These are phyloP conservation scores for Drosophila baimaii DNA, from an alignment of 1,140 invertebrate genomes.

Conservation along the genomic window DNA sequence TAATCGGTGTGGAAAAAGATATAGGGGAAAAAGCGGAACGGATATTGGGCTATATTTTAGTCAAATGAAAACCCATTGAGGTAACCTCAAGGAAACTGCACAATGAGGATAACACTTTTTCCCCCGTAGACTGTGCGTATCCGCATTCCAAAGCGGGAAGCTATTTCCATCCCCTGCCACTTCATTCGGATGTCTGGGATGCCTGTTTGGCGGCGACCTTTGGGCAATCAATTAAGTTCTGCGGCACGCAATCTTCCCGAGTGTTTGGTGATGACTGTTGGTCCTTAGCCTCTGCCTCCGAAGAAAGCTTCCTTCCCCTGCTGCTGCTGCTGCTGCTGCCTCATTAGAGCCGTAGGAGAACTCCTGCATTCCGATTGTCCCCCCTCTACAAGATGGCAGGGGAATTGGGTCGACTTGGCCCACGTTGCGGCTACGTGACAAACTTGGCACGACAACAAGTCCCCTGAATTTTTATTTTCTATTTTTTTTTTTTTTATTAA, in stretches of 20 bases:
- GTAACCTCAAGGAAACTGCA: no score
- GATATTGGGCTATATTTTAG: background rate
- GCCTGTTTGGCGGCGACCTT: constrained; percentile 28
- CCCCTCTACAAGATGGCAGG: no score
- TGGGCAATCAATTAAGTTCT: constrained; percentile 48
- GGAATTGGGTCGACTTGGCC: background rate
- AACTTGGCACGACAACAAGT: constrained; percentile 54
- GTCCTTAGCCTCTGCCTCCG: background rate
- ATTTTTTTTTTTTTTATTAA: background rate
- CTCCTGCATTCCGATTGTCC: constrained; percentile 30
- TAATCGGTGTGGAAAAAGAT: background rate
- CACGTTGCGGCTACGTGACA: constrained; percentile 73
- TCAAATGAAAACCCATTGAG: background rate
- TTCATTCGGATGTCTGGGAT: constrained; percentile 28
- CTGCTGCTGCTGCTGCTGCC: constrained; percentile 13
- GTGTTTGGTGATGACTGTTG: constrained; percentile 17
- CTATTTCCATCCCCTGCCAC: background rate
- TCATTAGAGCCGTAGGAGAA: constrained; percentile 45
- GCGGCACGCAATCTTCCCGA: constrained; percentile 41
- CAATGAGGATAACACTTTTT: constrained; percentile 2
- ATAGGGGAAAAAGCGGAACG: background rate
- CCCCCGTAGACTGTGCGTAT: background rate
- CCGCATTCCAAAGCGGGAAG: constrained; percentile 6
- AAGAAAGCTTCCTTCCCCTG: no score
- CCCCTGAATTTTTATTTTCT: constrained; percentile 8